Conservation (phyloP, 2,113 vertebrate species). For the Oceanites oceanicus region DNA sequence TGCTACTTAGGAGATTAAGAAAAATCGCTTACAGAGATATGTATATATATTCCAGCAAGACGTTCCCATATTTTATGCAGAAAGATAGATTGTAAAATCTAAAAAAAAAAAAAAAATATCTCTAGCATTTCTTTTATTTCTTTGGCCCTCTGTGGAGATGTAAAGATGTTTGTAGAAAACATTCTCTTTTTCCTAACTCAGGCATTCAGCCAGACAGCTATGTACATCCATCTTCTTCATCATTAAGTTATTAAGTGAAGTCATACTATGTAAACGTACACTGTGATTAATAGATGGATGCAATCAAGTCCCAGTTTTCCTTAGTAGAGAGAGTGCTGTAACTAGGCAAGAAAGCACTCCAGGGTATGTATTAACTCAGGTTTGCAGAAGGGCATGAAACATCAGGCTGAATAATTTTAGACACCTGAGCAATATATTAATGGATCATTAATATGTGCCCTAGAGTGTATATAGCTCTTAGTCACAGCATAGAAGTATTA, state of each 20-base stretch:
- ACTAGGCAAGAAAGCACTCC: neutral
- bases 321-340: neutral
- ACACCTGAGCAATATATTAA: slow-evolving; percentile 18
- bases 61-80: neutral
- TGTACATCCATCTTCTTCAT: slow-evolving; percentile 30
- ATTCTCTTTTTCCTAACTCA: neutral
- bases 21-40: neutral
- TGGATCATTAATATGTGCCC: neutral
- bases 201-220: slow-evolving; percentile 19
- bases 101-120: neutral
- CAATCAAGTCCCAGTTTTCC: slow-evolving; percentile 24
- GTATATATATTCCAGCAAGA: neutral
- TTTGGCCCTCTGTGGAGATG: neutral
- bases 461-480: neutral
- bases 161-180: slow-evolving; percentile 19
- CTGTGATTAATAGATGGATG: slow-evolving; percentile 41
- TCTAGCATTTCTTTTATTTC: neutral
- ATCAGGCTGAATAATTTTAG: slow-evolving; percentile 40
- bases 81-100: neutral
- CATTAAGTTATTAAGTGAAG: neutral
- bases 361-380: slow-evolving; percentile 30
- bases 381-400: slow-evolving; percentile 24
- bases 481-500: neutral
- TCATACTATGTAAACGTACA: slow-evolving; percentile 29
- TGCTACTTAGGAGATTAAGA: slow-evolving; percentile 1